phyloP scores from a whole-genome alignment of 2,888 invertebrate genomes.

The Pristionchus arcanus region DNA sequence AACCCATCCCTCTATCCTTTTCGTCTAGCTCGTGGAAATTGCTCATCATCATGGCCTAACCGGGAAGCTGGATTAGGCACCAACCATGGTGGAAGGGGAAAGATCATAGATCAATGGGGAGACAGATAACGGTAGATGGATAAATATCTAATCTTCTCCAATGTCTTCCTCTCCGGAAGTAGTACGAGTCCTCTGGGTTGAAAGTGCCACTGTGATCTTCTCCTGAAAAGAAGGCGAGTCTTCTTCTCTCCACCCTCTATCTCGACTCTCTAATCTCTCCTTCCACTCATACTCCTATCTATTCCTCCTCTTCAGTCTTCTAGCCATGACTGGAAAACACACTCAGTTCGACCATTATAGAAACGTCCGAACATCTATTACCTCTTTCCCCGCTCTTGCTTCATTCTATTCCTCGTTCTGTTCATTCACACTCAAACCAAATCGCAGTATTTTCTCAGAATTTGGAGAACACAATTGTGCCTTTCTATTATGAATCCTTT shows the following conservation, averaged over 20 bases:
- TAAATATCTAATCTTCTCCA: slow-evolving; percentile 57
- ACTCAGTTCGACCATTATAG: background rate
- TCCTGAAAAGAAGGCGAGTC: slow-evolving; percentile 67
- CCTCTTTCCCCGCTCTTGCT: background rate
- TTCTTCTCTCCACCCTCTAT: background rate
- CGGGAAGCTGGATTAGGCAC: slow-evolving; percentile 39
- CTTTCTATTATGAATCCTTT: background rate
- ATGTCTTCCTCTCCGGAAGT: slow-evolving; percentile 65
- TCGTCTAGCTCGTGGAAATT: slow-evolving; percentile 44
- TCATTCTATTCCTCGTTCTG: background rate
- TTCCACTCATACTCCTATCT: slow-evolving; percentile 5
- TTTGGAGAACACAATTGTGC: background rate
- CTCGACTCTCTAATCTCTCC: background rate
- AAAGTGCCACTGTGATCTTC: slow-evolving; percentile 73
- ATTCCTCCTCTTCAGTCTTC: background rate
- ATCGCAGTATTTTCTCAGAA: background rate
- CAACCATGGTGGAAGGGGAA: slow-evolving; percentile 2
- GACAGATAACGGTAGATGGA: background rate
- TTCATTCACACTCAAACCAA: background rate
- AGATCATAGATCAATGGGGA: background rate
- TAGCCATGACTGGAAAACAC: slow-evolving; percentile 12
- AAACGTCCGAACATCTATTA: background rate
- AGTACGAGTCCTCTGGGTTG: slow-evolving; percentile 67
- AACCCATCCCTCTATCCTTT: background rate
- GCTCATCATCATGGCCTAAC: slow-evolving; percentile 43